A percentile compares a stretch with the other conserved stretches of the same genome.
Evolutionary conservation across 2,888 invertebrate genomes (phyloP).

Genomic region (Volucella inanis): DNA sequence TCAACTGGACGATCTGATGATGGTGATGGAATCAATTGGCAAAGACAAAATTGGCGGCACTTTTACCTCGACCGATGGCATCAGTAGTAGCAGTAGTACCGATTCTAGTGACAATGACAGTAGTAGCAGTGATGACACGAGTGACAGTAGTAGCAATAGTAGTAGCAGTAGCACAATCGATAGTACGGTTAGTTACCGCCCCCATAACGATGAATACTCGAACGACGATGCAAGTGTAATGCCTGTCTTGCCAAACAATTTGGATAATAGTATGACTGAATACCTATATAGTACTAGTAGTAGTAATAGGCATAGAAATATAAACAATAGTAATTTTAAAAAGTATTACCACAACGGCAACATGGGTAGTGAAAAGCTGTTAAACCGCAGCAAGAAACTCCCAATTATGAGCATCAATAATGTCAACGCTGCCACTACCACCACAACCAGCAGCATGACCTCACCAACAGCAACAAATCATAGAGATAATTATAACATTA

Average conservation of each 20-base stretch:
- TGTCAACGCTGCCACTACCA: constrained; percentile 59
- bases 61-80: constrained; percentile 67
- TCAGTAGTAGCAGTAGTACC: constrained; percentile 61
- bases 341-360: constrained; percentile 71
- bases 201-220: constrained; percentile 75
- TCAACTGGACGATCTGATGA: constrained; percentile 58
- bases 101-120: constrained; percentile 48
- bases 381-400: constrained; percentile 73
- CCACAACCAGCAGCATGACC: constrained; percentile 46
- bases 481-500: constrained; percentile 65
- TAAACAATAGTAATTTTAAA: constrained; percentile 74
- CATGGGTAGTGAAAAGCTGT: constrained; percentile 77
- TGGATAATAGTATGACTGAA: constrained; percentile 77
- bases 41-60: constrained; percentile 60
- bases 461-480: constrained; percentile 65
- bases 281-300: constrained; percentile 76
- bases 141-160: constrained; percentile 50
- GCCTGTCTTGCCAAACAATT: constrained; percentile 76
- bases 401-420: constrained; percentile 44
- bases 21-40: constrained; percentile 63
- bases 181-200: constrained; percentile 47
- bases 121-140: constrained; percentile 42
- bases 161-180: constrained; percentile 62
- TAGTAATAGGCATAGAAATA: constrained; percentile 72
- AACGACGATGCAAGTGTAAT: constrained; percentile 77